These are phyloP conservation scores for Bombylius discolor DNA, from an alignment of 2,888 invertebrate species.

Conservation along the genomic window DNA sequence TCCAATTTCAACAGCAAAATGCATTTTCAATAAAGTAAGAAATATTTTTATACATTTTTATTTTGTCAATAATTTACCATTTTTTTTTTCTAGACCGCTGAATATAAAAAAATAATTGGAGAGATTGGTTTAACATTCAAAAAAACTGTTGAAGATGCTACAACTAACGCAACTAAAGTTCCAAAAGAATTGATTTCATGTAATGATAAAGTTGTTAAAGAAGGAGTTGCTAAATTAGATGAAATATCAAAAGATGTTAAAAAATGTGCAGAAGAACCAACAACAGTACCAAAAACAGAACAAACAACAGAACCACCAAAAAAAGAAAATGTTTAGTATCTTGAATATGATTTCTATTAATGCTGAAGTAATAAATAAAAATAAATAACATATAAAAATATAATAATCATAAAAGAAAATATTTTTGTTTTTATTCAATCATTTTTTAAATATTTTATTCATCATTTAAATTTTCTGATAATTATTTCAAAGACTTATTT, in stretches of 20 bases:
- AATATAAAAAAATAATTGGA: background rate
- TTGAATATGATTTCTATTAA: too few relatives aligned
- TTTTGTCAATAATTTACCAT: background rate
- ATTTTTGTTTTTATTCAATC: too few relatives aligned
- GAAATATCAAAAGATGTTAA: background rate
- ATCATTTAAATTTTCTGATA: too few relatives aligned
- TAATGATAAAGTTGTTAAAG: background rate
- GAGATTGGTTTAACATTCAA: background rate
- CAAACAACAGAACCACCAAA: too few relatives aligned
- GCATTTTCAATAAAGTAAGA: background rate
- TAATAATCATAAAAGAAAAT: too few relatives aligned
- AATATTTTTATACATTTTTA: background rate
- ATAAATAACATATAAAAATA: too few relatives aligned
- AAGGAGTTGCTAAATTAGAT: background rate
- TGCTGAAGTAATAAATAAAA: too few relatives aligned
- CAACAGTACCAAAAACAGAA: background rate
- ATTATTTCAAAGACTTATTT: too few relatives aligned
- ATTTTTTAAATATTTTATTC: too few relatives aligned
- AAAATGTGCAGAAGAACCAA: background rate
- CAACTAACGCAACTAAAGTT: background rate
- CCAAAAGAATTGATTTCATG: background rate
- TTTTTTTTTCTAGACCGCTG: background rate
- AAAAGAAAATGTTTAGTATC: too few relatives aligned
- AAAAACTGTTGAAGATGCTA: background rate
- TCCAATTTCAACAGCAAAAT: background rate